Percentiles rank a stretch among this genome's conserved stretches.
phyloP scores from a whole-genome alignment of 2,113 vertebrate species.

The Aix galericulata region DNA sequence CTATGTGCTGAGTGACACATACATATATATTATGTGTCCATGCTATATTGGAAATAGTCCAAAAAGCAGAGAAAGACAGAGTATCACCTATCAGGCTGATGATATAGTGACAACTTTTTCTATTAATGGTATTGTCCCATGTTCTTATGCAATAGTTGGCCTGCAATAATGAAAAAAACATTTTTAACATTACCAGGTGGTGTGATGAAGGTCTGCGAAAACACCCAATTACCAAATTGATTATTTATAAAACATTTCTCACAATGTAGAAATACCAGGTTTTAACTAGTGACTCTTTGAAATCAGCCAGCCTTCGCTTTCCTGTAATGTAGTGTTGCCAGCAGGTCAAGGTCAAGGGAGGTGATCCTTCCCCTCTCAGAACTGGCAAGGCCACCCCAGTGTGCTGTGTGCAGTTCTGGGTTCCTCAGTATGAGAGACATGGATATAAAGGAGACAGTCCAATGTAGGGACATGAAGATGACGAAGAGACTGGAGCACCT shows the following conservation, averaged over 20 bases:
- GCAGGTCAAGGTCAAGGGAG: accelerated
- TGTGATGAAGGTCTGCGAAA: not conserved
- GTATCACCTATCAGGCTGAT: not conserved
- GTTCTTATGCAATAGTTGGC: not conserved
- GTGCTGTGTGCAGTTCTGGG: not conserved
- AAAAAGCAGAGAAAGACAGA: not conserved
- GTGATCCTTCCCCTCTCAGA: not conserved
- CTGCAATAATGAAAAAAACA: not conserved
- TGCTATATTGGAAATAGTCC: not conserved
- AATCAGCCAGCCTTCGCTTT: not conserved
- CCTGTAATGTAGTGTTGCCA: not conserved
- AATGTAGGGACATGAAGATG: not conserved
- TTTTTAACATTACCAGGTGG: not conserved
- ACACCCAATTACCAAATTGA: not conserved
- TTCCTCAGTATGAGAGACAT: not conserved
- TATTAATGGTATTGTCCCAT: not conserved
- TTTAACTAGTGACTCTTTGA: not conserved
- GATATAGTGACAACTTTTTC: not conserved
- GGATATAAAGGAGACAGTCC: not conserved
- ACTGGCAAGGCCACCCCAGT: not conserved
- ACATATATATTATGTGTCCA: accelerated
- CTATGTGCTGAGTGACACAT: not conserved
- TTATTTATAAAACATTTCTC: not conserved
- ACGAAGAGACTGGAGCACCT: not conserved
- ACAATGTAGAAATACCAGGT: not conserved